phyloP scores from a whole-genome alignment of 2,113 vertebrate species.

The Scomber japonicus region DNA sequence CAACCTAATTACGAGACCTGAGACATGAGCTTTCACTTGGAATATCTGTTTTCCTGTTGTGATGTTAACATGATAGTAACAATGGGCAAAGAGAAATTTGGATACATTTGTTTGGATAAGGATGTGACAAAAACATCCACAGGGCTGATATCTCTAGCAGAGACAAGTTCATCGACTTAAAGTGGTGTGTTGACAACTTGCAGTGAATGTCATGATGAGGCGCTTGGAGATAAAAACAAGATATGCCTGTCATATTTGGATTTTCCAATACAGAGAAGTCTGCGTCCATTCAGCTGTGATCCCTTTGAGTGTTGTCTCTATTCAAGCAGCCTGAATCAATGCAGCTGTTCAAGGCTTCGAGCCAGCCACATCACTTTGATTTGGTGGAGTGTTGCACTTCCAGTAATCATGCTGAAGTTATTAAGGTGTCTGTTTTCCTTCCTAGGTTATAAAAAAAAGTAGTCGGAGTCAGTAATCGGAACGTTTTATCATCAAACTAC shows the following conservation, averaged over 20 bases:
- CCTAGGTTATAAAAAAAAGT: not conserved
- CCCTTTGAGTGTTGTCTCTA: not conserved
- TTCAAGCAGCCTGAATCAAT: conserved; percentile 29
- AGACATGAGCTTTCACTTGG: not conserved
- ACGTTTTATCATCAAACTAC: conserved; percentile 17
- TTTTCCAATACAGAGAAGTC: conserved; percentile 16
- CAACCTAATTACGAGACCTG: not conserved
- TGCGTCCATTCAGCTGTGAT: conserved; percentile 19
- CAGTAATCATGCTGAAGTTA: conserved; percentile 17
- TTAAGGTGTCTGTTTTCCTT: conserved; percentile 22
- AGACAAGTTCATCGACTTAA: conserved; percentile 19
- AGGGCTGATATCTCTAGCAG: not conserved
- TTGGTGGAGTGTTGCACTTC: conserved; percentile 22
- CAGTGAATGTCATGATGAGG: conserved; percentile 34
- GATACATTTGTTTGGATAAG: not conserved
- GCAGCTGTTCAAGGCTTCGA: conserved; percentile 10
- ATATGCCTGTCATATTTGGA: conserved; percentile 5
- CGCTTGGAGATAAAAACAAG: conserved; percentile 33
- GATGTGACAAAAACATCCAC: not conserved
- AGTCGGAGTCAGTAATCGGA: not conserved
- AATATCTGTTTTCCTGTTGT: conserved; percentile 15
- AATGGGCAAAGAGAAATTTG: not conserved
- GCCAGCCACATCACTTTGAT: conserved; percentile 8
- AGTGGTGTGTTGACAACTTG: conserved; percentile 15
- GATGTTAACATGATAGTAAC: conserved; percentile 19